Base-by-base conservation (phyloP, 2,888 invertebrate species). In the Nematopogon swammerdamellus region DNA sequence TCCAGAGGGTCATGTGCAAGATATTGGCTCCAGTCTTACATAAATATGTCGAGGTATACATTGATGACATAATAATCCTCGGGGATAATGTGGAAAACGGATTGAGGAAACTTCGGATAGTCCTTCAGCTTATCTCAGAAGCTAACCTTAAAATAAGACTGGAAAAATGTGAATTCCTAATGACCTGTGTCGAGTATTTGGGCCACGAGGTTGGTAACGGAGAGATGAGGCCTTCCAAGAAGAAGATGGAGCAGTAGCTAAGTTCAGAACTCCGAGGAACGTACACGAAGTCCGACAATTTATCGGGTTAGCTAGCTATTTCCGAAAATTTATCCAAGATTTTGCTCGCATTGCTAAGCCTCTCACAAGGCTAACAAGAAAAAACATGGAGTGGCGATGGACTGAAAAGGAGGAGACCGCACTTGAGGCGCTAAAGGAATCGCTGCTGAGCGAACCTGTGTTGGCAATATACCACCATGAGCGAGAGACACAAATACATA, bases 211-310 rank as follows among this genome's bases (percentile, higher is more conserved):
- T 52, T 19, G 45, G 46, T 3, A 17, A 25, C 1, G 52, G 50
- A 16, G 44, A 18, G 43, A 25, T 50, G 14, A 19, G 50, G 1
- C 50, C 50, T 1, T 50, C 52, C 3, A n/a, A 14, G 11, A 25
- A 25, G 17, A 50, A 52, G 20, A 5, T 49, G 19, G 8, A 19
- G 51, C 52, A 1, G 52, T 54, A 5, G 1, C n/a, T 11, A 16
- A 51, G 1, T 54, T 54, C 45, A 25, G 36, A 30, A 50, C 44
- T 14, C 56, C 54, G 1, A 18, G 10, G 4, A 55, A 52, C 30
- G 47, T 54, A 8, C 53, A 56, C 42, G 50, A 56, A 19, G 18
- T 53, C 1, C 50, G 56, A 8, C 54, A 54, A 29, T 56, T 56
- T 30, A n/a, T 56, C 19, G 56, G 54, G 4, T 43, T 55, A 16